Evolutionary conservation across 2,888 invertebrate genomes (phyloP), one percentile per base, ranked within the genome.

Genomic region (Amiota communis): DNA sequence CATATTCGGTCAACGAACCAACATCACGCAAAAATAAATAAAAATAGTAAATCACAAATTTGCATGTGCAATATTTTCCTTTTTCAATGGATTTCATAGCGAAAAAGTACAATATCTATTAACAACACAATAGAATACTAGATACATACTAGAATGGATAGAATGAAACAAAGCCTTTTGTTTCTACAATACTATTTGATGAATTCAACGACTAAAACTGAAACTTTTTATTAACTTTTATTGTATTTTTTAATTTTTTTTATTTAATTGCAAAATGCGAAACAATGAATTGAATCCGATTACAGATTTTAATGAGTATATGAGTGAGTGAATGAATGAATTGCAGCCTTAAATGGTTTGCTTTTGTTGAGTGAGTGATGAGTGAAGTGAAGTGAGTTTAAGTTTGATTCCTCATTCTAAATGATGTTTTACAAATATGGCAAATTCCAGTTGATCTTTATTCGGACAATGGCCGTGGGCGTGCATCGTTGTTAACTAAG

Each of bases 311-410:
- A 23, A 23, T 23, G 23, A 23, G 23, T 23, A 23, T 2, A 3
- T 23, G 2, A 36, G 36, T 36, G 36, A 6, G 36, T 36, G 36
- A 36, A 6, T 36, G 36, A 36, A 36, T 23, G 67, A 53, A 53
- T n/a, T 51, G 67, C 67, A 20, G 23, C 67, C 51, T n/a, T 68
- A 68, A 68, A 68, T 48, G 67, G 17, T 36, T 36, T n/a, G n/a
- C 49, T 15, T 48, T 65, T 48, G 47, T 65, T 65, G 15, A 23
- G 23, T 23, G 23, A 23, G 1, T 36, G 36, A 36, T 6, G 36
- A 36, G 36, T 36, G 36, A 36, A 36, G 36, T 36, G 36, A 36
- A 36, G 36, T 36, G 36, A 36, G 20, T 59, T 59, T 59, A 15
- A 17, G n/a, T 59, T 59, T 1, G 4, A 17, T 59, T 59, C 17